Base-by-base conservation (phyloP, 1,140 invertebrate species). In the Listronotus bonariensis region DNA sequence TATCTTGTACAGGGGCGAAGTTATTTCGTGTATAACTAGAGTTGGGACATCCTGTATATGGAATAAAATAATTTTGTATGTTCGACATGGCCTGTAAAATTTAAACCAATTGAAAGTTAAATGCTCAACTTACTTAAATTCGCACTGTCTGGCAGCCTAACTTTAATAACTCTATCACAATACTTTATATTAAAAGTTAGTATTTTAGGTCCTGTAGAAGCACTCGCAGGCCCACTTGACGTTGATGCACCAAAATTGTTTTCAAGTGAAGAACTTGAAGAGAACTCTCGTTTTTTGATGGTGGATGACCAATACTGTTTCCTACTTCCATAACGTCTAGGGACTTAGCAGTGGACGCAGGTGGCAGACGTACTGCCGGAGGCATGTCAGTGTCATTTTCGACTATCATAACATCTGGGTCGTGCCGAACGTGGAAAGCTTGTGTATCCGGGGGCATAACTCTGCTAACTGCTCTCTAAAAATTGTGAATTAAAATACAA, bases 391-490 rank as follows among this genome's bases (percentile, higher is more conserved):
- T 57, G 58, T 74, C 71, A 73, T 88, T 86, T 68, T 88, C 86
- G 43, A 89, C 85, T 82, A 89, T 87, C 76, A 88, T 87, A 59
- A 89, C 82, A 77, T 89, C 88, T 36, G 84, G 81, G 80, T 80
- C 69, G 79, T 72, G 79, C 64, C 32, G 49, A 32, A 61, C 34
- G 41, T 74, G 71, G 83, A 77, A 72, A 78, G 86, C 80, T 84
- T 85, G 80, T 36, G 83, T 85, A 72, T 91, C 89, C 74, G 89
- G 88, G 45, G 91, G 90, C 84, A 95, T 89, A 20, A 92, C 92
- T 77, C 87, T 84, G 73, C 93, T 92, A 45, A 95, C 87, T 38
- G 93, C 92, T 66, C 87, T 82, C 92, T 95, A 72, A 26, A 81
- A 79, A 75, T 65, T 46, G 18, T 36, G 11, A 17, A 41, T 14